Evolutionary conservation across 2,797 vertebrate species (phyloP), one percentile per base, ranked within the genome.

Genomic region (Carapus acus): DNA sequence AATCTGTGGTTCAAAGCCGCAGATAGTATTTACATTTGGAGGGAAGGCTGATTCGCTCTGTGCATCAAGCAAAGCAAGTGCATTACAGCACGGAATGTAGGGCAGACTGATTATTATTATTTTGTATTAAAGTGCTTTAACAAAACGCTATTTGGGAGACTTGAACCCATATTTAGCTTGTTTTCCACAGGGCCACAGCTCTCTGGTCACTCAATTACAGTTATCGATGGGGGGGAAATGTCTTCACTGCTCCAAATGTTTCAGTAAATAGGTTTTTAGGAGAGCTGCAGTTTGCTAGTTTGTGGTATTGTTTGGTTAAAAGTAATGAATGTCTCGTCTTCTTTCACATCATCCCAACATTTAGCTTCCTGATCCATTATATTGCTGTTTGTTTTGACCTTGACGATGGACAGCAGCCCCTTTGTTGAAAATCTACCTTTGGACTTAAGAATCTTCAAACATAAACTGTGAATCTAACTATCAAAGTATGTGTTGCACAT

Each of bases 101-200:
- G 73, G 60, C 67, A 33, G 67, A 71, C 24, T 8, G 49, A 55
- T 65, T 74, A 49, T 53, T 58, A 36, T 68, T 62, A 37, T 36
- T 36, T 36, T 36, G 20, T 38, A 8, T 7, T 79, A 84, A 86
- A 85, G 80, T 84, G 81, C 81, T 71, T 78, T 78, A 46, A 66
- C 24, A 56, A 74, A 69, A 72, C 19, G 13, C 49, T 58, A 42
- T 56, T 45, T 18, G 58, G 52, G 22, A 50, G 27, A 67, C 14
- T 60, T 65, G 9, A 54, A 39, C 33, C 41, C 48, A 37, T 50
- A 39, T 54, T 41, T n/a, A 19, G 34, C 43, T 61, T 46, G 53
- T 67, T 63, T 45, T 19, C 51, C 54, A 61, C 36, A 57, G 17
- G 58, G 47, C 34, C 16, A 18, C 19, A 17, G 4, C 15, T 17